Evolutionary conservation across 2,797 vertebrate genomes (phyloP), one percentile per base, ranked within the genome.

Genomic region (Pipistrellus nathusii): DNA sequence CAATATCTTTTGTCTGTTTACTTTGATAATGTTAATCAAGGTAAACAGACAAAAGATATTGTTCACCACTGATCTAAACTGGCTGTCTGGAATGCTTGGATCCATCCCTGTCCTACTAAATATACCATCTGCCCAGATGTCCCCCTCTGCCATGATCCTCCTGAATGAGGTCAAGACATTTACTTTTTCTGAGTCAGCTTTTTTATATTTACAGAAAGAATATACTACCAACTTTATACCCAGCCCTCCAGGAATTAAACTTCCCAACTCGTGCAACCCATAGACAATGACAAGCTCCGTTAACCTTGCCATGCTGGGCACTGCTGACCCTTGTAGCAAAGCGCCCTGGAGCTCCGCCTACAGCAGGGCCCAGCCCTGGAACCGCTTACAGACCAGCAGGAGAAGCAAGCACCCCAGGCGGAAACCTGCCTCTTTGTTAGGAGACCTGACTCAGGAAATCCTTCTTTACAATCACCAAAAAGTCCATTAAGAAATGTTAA

Each of bases 151-250:
- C 59, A 23, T 35, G 4, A 4, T 35, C 32, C 62, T 55, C 8
- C 35, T 46, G 18, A 89, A 51, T 53, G 55, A 87, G n/a, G n/a
- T 93, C 20, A 90, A 83, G 76, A 92, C 38, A 66, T 62, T 93
- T 80, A 78, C 48, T 77, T 93, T 94, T 78, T 64, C 73, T 66
- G 38, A 90, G 57, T 86, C 77, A 84, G 12, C 66, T 80, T 64
- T 80, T 41, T 82, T 93, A 30, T 84, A 93, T 94, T 92, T 93
- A 94, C 62, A 93, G 41, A 91, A 92, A 91, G 46, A 69, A 9
- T 44, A 8, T 3, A 38, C 23, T 80, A 77, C 69, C 75, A 30
- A 23, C 75, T 93, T 88, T 82, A 77, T 41, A 85, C 11, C 21
- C 30, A 89, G 10, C 17, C 84, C 25, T 95, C 55, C 57, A 93